Evolutionary conservation across 2,113 vertebrate species (phyloP).

Genomic region (Galemys pyrenaicus): DNA sequence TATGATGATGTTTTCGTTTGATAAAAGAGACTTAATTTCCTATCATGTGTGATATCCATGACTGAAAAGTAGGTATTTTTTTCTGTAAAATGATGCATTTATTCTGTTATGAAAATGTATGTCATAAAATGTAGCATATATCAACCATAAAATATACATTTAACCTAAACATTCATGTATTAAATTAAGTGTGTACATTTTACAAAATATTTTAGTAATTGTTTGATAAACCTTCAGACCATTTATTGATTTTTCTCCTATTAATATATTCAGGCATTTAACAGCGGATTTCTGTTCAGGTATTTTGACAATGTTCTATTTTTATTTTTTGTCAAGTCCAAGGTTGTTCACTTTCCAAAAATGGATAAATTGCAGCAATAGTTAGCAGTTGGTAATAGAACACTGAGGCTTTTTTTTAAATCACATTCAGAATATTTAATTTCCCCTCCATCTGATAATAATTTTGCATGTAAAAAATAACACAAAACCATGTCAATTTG

Average conservation of each 20-base stretch:
- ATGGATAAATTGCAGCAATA: slow-evolving; percentile 79
- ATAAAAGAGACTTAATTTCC: neutral
- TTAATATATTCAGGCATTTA: neutral
- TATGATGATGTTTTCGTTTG: neutral
- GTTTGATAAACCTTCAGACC: neutral
- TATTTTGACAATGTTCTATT: slow-evolving; percentile 79
- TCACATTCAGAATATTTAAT: slow-evolving; percentile 85
- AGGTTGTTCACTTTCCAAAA: slow-evolving; percentile 83
- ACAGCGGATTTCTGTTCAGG: slow-evolving; percentile 19
- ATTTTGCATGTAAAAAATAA: slow-evolving; percentile 83
- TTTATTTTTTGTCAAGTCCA: slow-evolving; percentile 81
- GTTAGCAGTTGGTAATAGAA: slow-evolving; percentile 83
- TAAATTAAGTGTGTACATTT: neutral
- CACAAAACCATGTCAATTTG: slow-evolving; percentile 86
- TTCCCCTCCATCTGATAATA: slow-evolving; percentile 87
- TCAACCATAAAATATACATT: neutral
- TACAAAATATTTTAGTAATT: slow-evolving; percentile 20
- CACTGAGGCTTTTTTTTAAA: slow-evolving; percentile 77
- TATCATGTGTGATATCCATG: neutral
- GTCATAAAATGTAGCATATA: neutral
- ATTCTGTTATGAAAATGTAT: neutral
- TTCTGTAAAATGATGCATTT: neutral
- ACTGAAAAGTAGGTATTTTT: neutral
- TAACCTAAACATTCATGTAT: neutral
- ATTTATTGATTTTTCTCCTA: neutral